Evolutionary conservation across 2,797 vertebrate genomes (phyloP).

Genomic region (Catharus ustulatus): DNA sequence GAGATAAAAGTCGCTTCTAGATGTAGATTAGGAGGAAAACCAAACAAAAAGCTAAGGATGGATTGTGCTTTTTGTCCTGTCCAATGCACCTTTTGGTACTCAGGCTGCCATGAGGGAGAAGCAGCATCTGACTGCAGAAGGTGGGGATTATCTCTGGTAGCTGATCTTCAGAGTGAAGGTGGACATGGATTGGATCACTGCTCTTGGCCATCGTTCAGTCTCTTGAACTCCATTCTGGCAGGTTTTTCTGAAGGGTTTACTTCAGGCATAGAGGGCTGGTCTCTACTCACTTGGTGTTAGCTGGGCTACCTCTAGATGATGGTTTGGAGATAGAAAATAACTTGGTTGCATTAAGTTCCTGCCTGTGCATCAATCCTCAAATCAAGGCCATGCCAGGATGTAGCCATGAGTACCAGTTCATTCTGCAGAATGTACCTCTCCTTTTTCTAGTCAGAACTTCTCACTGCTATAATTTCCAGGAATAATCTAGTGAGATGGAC

Average conservation of each 20-base stretch:
- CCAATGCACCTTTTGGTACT: background rate
- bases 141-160: background rate
- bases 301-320: background rate
- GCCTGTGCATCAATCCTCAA: background rate
- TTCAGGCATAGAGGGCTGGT: background rate
- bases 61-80: background rate
- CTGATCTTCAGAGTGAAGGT: background rate
- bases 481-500: background rate
- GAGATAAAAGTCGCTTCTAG: background rate
- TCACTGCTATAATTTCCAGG: background rate
- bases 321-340: background rate
- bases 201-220: background rate
- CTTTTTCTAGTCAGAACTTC: background rate
- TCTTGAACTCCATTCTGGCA: background rate
- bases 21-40: background rate
- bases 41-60: background rate
- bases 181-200: background rate
- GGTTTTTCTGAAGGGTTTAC: background rate
- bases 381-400: background rate
- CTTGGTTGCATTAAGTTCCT: background rate
- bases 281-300: background rate
- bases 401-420: background rate
- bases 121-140: background rate
- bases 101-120: background rate
- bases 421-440: background rate